Conservation (phyloP, 2,888 invertebrate species). For the Apodemia mormo region DNA sequence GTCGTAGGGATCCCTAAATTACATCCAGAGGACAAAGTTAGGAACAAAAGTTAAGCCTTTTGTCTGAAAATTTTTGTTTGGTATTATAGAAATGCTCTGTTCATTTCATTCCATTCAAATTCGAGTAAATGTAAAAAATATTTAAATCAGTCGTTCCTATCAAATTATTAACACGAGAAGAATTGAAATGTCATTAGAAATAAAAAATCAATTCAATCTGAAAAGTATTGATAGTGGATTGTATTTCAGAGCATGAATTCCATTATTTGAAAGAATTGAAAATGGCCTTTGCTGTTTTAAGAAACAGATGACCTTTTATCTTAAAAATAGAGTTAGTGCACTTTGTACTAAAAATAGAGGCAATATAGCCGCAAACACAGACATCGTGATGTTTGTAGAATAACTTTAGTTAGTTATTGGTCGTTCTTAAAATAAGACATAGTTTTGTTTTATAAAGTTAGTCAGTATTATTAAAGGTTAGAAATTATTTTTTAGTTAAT, state of each 20-base stretch:
- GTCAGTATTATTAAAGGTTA: neutral
- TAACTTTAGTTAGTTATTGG: neutral
- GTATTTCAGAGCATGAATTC: neutral
- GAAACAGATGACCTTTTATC: constrained; percentile 14
- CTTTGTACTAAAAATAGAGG: constrained; percentile 9
- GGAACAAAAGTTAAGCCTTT: neutral
- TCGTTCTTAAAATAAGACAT: neutral
- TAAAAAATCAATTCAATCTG: neutral
- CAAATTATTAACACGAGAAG: neutral
- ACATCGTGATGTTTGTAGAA: neutral
- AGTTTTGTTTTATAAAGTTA: neutral
- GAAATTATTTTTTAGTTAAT: neutral
- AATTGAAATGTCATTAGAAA: neutral
- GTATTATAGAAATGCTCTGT: neutral
- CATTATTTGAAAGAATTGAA: neutral
- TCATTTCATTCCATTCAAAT: neutral
- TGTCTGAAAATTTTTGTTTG: neutral
- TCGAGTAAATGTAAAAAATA: neutral
- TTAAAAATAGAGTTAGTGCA: constrained; percentile 1
- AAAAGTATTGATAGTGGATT: neutral
- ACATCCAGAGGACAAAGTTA: too few species aligned
- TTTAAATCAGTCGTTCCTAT: neutral
- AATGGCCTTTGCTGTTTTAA: neutral
- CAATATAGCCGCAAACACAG: neutral
- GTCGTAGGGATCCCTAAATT: too few species aligned